Conservation (phyloP, 2,888 invertebrate genomes). For the Monoplex corrugatus region DNA sequence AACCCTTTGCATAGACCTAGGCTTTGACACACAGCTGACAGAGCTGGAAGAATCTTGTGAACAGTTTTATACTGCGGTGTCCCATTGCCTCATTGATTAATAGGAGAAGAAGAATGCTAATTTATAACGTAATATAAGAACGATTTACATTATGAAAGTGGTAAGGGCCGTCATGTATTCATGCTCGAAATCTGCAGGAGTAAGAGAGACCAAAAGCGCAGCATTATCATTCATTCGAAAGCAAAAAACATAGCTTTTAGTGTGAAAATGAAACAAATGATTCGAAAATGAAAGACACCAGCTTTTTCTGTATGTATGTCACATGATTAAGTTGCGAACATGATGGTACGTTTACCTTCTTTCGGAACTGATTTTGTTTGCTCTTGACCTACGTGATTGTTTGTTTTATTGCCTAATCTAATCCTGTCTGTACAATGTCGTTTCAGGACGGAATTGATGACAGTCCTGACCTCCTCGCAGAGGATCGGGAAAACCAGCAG, state of each 20-base stretch:
- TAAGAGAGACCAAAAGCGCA: neutral
- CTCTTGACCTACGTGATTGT: neutral
- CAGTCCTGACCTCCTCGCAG: slow-evolving; percentile 79
- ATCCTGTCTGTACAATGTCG: slow-evolving; percentile 39
- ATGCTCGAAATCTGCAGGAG: neutral
- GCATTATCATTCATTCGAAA: neutral
- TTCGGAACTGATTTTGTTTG: neutral
- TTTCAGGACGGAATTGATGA: slow-evolving; percentile 81
- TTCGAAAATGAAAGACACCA: neutral
- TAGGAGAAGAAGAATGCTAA: no score
- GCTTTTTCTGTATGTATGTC: slow-evolving; percentile 52
- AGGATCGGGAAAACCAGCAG: slow-evolving; percentile 71
- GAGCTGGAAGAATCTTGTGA: no score
- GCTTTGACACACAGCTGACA: no score
- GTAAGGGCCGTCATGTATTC: no score
- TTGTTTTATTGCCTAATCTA: neutral
- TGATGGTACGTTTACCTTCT: slow-evolving; percentile 80
- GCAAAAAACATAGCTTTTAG: neutral
- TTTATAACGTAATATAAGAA: no score
- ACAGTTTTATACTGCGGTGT: no score
- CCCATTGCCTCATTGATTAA: no score
- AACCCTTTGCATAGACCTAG: no score
- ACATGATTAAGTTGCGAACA: slow-evolving; percentile 78
- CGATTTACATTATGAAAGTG: no score
- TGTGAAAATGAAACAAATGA: neutral